These are phyloP conservation scores for Dendroctonus ponderosae DNA, from an alignment of 1,140 invertebrate species.

Conservation along the genomic window DNA sequence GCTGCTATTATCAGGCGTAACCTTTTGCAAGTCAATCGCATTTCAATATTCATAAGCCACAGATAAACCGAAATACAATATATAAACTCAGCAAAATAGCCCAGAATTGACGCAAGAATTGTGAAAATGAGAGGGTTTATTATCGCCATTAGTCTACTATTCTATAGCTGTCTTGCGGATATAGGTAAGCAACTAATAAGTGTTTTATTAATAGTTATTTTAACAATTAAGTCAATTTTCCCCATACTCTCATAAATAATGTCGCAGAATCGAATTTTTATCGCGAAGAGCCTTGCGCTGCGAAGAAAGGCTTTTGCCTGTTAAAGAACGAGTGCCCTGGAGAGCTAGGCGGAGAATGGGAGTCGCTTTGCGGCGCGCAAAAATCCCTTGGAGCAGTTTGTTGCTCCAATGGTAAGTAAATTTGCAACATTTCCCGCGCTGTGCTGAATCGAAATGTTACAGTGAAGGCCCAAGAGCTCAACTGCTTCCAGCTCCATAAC, in stretches of 20 bases:
- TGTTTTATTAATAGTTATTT: too few species aligned
- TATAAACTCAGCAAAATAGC: not conserved
- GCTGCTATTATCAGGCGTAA: too few species aligned
- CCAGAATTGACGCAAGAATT: not conserved
- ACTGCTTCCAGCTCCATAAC: too few species aligned
- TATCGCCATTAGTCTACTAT: not conserved
- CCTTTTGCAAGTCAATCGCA: too few species aligned
- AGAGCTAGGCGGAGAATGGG: not conserved
- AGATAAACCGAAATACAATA: too few species aligned
- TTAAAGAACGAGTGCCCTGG: conserved; percentile 23
- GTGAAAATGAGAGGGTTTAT: not conserved
- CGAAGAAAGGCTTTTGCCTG: conserved; percentile 15
- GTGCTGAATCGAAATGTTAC: too few species aligned
- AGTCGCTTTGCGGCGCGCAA: conserved; percentile 4
- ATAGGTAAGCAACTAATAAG: not conserved
- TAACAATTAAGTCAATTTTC: not conserved
- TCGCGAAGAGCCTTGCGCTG: conserved; percentile 22
- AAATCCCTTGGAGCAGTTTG: conserved; percentile 12
- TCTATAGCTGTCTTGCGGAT: not conserved
- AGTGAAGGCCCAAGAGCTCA: too few species aligned
- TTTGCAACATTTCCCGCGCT: too few species aligned
- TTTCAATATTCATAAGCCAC: too few species aligned
- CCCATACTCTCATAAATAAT: not conserved
- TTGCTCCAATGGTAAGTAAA: conserved; percentile 8
- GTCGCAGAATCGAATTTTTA: conserved; percentile 31